Percentiles rank a stretch among this genome's conserved stretches.
These are phyloP conservation scores for Pyrochroa serraticornis DNA, from an alignment of 2,888 invertebrate genomes.

Conservation along the genomic window DNA sequence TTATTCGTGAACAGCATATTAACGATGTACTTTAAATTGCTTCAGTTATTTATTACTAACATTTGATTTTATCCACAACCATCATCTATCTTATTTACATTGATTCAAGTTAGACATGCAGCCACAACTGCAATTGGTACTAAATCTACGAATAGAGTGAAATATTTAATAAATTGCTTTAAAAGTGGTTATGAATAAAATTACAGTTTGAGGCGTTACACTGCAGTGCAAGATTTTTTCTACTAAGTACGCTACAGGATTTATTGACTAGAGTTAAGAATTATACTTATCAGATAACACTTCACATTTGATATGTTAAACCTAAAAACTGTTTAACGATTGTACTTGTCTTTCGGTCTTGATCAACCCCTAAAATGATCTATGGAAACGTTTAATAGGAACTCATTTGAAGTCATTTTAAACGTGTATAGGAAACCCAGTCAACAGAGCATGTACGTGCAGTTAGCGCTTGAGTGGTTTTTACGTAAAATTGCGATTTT, in stretches of 20 bases:
- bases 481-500: no score
- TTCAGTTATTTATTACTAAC: no score
- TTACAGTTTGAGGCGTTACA: slow-evolving; percentile 6
- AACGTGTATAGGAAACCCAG: no score
- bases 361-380: background rate
- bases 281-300: slow-evolving; percentile 5
- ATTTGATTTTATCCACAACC: slow-evolving; percentile 14
- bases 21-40: no score
- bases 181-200: slow-evolving; percentile 15
- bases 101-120: slow-evolving; percentile 8
- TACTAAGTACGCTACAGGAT: slow-evolving; percentile 18
- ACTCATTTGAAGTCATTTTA: no score
- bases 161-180: background rate
- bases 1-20: no score
- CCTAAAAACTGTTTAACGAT: slow-evolving; percentile 12
- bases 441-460: no score
- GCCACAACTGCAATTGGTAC: no score
- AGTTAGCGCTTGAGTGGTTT: no score
- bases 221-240: slow-evolving; percentile 8
- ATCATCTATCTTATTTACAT: slow-evolving; percentile 5
- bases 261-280: slow-evolving; percentile 25
- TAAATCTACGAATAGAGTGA: no score
- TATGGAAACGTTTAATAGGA: no score
- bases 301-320: slow-evolving; percentile 13
- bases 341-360: slow-evolving; percentile 17